phyloP scores from a whole-genome alignment of 1,140 invertebrate genomes.

The Colletes gigas region DNA sequence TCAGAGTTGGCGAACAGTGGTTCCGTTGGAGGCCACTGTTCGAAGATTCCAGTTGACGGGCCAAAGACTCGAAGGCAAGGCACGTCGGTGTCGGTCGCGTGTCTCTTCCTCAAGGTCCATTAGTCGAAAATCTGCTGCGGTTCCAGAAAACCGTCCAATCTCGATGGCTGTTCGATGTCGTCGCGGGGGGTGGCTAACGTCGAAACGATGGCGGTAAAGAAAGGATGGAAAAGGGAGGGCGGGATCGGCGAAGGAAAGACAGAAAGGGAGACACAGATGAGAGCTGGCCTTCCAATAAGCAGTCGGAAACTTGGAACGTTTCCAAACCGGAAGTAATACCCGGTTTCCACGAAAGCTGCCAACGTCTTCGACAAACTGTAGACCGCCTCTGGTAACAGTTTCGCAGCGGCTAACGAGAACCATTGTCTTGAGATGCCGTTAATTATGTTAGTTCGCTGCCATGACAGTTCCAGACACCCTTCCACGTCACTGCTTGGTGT shows the following conservation, averaged over 20 bases:
- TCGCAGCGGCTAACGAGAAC: slow-evolving; percentile 70
- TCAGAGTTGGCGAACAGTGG: neutral
- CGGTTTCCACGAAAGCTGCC: slow-evolving; percentile 46
- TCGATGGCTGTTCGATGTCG: slow-evolving; percentile 53
- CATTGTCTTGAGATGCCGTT: slow-evolving; percentile 74
- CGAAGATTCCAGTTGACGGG: slow-evolving; percentile 19
- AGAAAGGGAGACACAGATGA: slow-evolving; percentile 17
- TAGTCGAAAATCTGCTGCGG: slow-evolving; percentile 59
- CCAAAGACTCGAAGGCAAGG: neutral
- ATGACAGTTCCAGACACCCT: slow-evolving; percentile 48
- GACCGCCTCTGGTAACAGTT: slow-evolving; percentile 68
- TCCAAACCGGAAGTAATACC: slow-evolving; percentile 78
- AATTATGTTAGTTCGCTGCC: slow-evolving; percentile 71
- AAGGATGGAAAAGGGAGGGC: slow-evolving; percentile 3
- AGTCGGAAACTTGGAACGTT: slow-evolving; percentile 73
- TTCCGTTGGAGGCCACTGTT: neutral
- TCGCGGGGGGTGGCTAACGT: neutral
- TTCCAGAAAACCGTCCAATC: slow-evolving; percentile 57
- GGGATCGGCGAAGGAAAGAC: neutral
- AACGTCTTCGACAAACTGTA: slow-evolving; percentile 63
- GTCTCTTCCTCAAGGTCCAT: slow-evolving; percentile 56
- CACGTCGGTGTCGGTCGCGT: slow-evolving; percentile 36
- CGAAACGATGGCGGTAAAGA: neutral
- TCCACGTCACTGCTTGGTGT: neutral
- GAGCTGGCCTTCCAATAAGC: slow-evolving; percentile 68